A percentile compares a stretch with the other conserved stretches of the same genome.
These are phyloP conservation scores for Coleophora deauratella DNA, from an alignment of 2,888 invertebrate species.

Conservation along the genomic window DNA sequence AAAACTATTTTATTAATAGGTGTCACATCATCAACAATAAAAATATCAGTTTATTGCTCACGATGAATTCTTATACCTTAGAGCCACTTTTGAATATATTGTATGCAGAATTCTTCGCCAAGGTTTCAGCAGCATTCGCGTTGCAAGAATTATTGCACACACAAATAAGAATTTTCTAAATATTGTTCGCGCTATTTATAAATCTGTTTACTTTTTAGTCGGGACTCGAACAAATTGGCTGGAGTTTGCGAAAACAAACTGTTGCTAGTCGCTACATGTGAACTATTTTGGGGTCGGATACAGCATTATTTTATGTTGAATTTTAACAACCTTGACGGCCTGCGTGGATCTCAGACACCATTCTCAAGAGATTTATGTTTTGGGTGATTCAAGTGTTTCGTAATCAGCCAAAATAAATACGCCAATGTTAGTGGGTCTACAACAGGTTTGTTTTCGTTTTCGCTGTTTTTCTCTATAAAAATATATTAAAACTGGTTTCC, in stretches of 20 bases:
- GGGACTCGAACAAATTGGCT: slow-evolving; percentile 31
- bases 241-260: slow-evolving; percentile 36
- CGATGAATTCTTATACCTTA: too few relatives aligned
- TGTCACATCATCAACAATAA: too few relatives aligned
- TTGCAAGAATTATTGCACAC: too few relatives aligned
- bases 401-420: slow-evolving; percentile 68
- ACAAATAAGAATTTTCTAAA: too few relatives aligned
- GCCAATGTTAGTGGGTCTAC: slow-evolving; percentile 70
- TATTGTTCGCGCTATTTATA: slow-evolving; percentile 24
- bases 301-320: slow-evolving; percentile 49
- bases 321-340: slow-evolving; percentile 51
- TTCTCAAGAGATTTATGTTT: slow-evolving; percentile 53
- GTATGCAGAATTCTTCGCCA: too few relatives aligned
- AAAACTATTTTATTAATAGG: too few relatives aligned
- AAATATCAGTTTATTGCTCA: too few relatives aligned
- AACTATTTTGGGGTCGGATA: slow-evolving; percentile 57
- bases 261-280: slow-evolving; percentile 19
- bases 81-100: too few relatives aligned
- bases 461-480: too few relatives aligned
- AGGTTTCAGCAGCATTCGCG: too few relatives aligned
- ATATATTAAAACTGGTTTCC: too few relatives aligned
- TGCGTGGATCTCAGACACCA: slow-evolving; percentile 45
- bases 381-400: slow-evolving; percentile 52
- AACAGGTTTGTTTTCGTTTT: slow-evolving; percentile 42
- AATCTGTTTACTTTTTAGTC: slow-evolving; percentile 26